phyloP scores from a whole-genome alignment of 2,113 vertebrate genomes.

The Myodes glareolus region DNA sequence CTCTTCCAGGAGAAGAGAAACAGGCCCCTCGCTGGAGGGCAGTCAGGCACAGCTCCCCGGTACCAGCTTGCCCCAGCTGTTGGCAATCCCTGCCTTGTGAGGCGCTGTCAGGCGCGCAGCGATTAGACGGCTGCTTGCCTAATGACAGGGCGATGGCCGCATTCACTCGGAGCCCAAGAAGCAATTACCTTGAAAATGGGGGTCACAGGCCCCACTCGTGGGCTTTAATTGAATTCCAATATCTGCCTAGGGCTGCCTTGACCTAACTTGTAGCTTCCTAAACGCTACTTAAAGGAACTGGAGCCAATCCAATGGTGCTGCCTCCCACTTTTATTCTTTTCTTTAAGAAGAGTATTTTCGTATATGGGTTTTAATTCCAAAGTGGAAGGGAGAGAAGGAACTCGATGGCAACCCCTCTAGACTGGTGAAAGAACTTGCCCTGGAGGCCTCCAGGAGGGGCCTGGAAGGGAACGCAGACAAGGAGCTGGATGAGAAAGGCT shows the following conservation, averaged over 20 bases:
- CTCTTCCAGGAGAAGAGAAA: neutral
- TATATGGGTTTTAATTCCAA: conserved; percentile 51
- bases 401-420: neutral
- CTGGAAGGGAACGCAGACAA: neutral
- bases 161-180: conserved; percentile 86
- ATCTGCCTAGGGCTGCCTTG: conserved; percentile 88
- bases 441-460: neutral
- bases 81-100: conserved; percentile 37
- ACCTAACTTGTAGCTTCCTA: conserved; percentile 84
- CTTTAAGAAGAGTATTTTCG: conserved; percentile 20
- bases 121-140: conserved; percentile 83
- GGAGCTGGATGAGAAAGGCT: neutral
- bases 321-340: conserved; percentile 61
- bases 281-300: conserved; percentile 78
- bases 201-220: conserved; percentile 89
- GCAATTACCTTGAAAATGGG: conserved; percentile 92
- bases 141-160: conserved; percentile 83
- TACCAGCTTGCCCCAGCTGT: conserved; percentile 9
- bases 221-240: conserved; percentile 92
- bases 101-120: conserved; percentile 76
- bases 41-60: neutral
- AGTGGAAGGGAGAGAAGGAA: neutral
- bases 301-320: conserved; percentile 80
- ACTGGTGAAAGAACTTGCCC: neutral
- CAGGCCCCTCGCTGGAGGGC: conserved; percentile 8